phyloP scores from a whole-genome alignment of 1,140 invertebrate genomes.

The Drosophila asahinai region DNA sequence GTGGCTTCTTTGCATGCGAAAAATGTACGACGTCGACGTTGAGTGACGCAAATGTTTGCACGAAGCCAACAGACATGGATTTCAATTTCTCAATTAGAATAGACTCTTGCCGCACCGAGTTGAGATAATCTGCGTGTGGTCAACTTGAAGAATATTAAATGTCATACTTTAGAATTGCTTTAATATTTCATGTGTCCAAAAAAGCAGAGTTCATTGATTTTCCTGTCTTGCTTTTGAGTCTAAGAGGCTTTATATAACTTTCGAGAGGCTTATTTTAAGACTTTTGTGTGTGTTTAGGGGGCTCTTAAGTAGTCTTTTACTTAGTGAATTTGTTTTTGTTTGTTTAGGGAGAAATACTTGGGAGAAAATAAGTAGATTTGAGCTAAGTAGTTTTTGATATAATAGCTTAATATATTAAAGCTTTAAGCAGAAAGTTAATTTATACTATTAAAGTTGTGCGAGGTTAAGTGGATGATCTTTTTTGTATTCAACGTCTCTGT shows the following conservation, averaged over 20 bases:
- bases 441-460: no score
- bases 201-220: conserved; percentile 31
- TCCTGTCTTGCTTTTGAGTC: not conserved
- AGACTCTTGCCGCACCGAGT: conserved; percentile 19
- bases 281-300: not conserved
- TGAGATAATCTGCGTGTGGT: conserved; percentile 17
- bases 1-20: conserved; percentile 52
- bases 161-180: conserved; percentile 2
- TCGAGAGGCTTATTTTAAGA: conserved; percentile 6
- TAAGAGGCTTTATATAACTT: conserved; percentile 26
- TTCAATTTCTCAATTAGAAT: conserved; percentile 58
- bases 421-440: no score
- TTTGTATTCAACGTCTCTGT: no score
- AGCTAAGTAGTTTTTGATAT: no score
- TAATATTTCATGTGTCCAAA: conserved; percentile 14
- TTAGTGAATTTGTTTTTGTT: not conserved
- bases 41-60: conserved; percentile 48
- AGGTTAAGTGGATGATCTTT: no score
- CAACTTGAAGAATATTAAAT: conserved; percentile 30
- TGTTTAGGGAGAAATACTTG: not conserved
- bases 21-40: conserved; percentile 33
- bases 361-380: not conserved
- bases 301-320: not conserved
- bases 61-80: conserved; percentile 32
- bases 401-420: no score